These are phyloP conservation scores for Pavo muticus DNA, from an alignment of 2,113 vertebrate genomes.

Conservation along the genomic window DNA sequence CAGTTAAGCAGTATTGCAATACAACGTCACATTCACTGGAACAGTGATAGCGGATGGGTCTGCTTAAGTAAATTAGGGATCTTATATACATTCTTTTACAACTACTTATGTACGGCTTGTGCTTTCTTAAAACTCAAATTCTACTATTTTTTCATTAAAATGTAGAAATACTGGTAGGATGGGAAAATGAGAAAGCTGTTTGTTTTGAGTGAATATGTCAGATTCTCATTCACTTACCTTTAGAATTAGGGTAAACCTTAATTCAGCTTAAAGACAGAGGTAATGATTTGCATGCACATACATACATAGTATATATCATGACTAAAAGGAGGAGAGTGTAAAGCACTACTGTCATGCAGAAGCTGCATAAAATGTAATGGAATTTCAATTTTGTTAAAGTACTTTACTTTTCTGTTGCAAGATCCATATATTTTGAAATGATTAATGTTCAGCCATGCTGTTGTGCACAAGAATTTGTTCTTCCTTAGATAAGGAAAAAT, in stretches of 20 bases:
- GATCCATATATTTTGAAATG: neutral
- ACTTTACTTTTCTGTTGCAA: neutral
- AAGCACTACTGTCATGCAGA: neutral
- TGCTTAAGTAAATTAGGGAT: neutral
- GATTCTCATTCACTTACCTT: neutral
- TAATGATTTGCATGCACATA: neutral
- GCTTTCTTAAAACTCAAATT: conserved; percentile 27
- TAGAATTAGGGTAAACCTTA: neutral
- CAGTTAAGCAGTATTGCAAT: neutral
- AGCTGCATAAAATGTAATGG: neutral
- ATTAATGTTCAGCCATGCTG: conserved; percentile 5
- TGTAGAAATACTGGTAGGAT: neutral
- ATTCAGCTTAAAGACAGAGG: neutral
- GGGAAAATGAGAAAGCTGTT: neutral
- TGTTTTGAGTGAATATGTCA: neutral
- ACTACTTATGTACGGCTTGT: conserved; percentile 11
- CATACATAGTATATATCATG: neutral
- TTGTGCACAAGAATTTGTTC: neutral
- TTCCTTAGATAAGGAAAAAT: conserved; percentile 21
- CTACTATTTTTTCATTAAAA: neutral
- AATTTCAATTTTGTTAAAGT: neutral
- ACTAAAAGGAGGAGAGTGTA: neutral
- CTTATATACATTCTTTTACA: neutral
- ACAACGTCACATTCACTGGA: neutral
- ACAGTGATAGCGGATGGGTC: neutral